These are phyloP conservation scores for Odontamblyopus rebecca DNA, from an alignment of 2,797 vertebrate genomes.

Conservation along the genomic window DNA sequence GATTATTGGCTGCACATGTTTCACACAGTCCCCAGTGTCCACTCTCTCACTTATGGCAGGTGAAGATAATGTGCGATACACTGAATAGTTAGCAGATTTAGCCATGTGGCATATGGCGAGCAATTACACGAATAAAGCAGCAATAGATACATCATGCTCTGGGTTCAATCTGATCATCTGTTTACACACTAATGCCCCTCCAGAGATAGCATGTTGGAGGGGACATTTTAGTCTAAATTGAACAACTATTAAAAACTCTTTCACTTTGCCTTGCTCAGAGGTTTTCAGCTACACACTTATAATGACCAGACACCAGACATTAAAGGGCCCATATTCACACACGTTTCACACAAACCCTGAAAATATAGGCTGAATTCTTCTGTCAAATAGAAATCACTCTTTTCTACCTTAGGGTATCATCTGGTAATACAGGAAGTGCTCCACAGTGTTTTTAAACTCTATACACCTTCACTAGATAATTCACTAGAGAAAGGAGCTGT, in stretches of 20 bases:
- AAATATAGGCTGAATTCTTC: too few relatives aligned
- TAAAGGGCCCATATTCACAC: too few relatives aligned
- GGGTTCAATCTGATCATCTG: slow-evolving; percentile 1
- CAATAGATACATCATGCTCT: slow-evolving; percentile 3
- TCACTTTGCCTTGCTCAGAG: not conserved
- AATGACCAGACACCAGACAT: too few relatives aligned
- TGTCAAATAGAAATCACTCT: too few relatives aligned
- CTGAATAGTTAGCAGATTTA: not conserved
- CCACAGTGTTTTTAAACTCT: too few relatives aligned
- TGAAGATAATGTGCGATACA: slow-evolving; percentile 6
- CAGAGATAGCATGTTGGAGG: not conserved
- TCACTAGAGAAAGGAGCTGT: too few relatives aligned
- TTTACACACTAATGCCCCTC: not conserved
- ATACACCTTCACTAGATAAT: too few relatives aligned
- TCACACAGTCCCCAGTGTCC: slow-evolving; percentile 7
- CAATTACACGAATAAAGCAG: not conserved
- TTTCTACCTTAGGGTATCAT: too few relatives aligned
- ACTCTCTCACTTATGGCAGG: slow-evolving; percentile 8
- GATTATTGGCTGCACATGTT: slow-evolving; percentile 18
- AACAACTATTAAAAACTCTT: not conserved
- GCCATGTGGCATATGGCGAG: slow-evolving; percentile 5
- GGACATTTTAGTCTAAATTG: not conserved
- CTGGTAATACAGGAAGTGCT: too few relatives aligned
- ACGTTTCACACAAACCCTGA: too few relatives aligned
- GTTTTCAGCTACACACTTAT: not conserved